phyloP scores from a whole-genome alignment of 2,797 vertebrate genomes.

The Siniperca obscura region DNA sequence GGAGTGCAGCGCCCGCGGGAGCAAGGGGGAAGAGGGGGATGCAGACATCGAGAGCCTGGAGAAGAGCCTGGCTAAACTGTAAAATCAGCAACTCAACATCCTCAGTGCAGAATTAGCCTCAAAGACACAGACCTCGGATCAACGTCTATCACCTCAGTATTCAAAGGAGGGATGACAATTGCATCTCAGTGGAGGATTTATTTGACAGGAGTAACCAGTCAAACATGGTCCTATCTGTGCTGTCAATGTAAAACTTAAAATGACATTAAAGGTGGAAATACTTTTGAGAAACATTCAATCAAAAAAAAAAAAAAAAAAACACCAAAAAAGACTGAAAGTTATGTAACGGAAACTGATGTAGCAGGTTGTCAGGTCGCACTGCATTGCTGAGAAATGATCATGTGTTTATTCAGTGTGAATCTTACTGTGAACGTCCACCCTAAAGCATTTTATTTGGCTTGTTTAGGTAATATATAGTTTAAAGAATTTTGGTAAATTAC shows the following conservation, averaged over 20 bases:
- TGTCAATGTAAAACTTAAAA: not conserved
- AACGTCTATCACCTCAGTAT: slow-evolving; percentile 18
- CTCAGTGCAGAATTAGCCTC: slow-evolving; percentile 23
- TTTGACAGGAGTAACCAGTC: slow-evolving; percentile 23
- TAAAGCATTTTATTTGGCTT: slow-evolving; percentile 19
- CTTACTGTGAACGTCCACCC: slow-evolving; percentile 47
- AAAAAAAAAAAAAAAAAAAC: slow-evolving; percentile 26
- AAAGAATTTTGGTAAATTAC: slow-evolving; percentile 2
- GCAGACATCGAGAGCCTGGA: slow-evolving; percentile 88
- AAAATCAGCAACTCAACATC: slow-evolving; percentile 48
- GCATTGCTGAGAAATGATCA: slow-evolving; percentile 38
- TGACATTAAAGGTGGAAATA: slow-evolving; percentile 21
- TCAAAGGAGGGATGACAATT: slow-evolving; percentile 23
- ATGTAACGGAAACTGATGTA: slow-evolving; percentile 13
- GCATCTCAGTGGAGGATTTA: slow-evolving; percentile 22
- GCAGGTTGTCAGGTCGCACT: slow-evolving; percentile 29
- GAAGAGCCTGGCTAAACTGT: slow-evolving; percentile 90
- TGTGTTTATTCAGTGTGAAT: slow-evolving; percentile 19
- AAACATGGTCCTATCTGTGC: slow-evolving; percentile 10
- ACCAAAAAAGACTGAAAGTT: slow-evolving; percentile 33
- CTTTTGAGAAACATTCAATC: slow-evolving; percentile 16
- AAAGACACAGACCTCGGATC: slow-evolving; percentile 29
- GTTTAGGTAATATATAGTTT: slow-evolving; percentile 27
- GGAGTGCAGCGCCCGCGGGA: slow-evolving; percentile 92
- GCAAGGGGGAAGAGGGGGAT: slow-evolving; percentile 84